Conservation (phyloP, 2,113 vertebrate genomes). For the Rhabdornis inornatus region DNA sequence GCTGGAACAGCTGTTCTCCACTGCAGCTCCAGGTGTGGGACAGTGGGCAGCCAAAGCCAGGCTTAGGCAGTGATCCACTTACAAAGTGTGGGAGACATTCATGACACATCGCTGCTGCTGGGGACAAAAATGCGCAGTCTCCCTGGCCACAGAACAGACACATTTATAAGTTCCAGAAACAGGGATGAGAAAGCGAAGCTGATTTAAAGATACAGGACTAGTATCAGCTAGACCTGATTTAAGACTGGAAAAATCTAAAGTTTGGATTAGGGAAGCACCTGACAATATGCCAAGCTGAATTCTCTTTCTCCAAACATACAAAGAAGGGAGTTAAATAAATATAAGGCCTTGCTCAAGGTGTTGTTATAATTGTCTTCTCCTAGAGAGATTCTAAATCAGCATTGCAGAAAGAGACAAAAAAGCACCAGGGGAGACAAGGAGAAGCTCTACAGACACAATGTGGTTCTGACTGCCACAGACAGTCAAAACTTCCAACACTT, state of each 20-base stretch:
- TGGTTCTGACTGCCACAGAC: neutral
- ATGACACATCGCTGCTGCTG: neutral
- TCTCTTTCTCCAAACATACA: neutral
- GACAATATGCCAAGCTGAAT: neutral
- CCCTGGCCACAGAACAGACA: neutral
- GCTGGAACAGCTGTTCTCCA: neutral
- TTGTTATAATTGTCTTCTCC: neutral
- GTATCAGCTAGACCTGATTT: neutral
- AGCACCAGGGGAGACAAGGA: neutral
- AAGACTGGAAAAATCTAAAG: neutral
- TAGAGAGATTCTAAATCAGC: neutral
- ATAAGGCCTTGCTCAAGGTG: neutral
- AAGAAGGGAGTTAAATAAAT: neutral
- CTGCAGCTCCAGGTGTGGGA: rapidly evolving
- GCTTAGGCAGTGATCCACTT: neutral
- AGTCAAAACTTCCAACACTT: neutral
- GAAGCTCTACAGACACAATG: neutral
- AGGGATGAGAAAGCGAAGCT: neutral
- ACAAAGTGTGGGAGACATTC: rapidly evolving
- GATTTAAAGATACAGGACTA: neutral
- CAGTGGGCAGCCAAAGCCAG: neutral
- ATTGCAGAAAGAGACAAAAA: neutral
- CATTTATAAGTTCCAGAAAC: neutral
- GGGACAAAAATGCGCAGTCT: neutral
- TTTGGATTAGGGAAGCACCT: neutral